Percentiles rank a stretch among this genome's conserved stretches.
Conservation (phyloP, 2,888 invertebrate genomes). For the Microchrysa polita region DNA sequence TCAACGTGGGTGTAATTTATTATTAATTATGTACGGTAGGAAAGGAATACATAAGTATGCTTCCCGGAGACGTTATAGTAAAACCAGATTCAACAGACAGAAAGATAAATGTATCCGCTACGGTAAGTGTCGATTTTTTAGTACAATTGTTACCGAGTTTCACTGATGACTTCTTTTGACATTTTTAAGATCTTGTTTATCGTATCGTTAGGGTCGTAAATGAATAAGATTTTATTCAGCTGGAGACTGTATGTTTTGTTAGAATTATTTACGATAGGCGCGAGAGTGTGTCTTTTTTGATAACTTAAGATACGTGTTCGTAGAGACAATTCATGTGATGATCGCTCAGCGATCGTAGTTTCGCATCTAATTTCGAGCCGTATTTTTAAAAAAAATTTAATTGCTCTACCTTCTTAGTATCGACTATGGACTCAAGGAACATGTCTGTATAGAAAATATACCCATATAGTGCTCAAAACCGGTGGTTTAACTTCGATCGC, state of each 20-base stretch:
- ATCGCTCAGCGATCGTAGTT: no score
- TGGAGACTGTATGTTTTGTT: not conserved
- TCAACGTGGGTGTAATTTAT: constrained; percentile 46
- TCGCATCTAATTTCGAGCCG: no score
- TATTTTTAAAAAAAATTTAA: no score
- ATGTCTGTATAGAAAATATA: no score
- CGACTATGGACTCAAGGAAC: no score
- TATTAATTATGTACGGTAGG: constrained; percentile 46
- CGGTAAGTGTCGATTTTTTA: constrained; percentile 31
- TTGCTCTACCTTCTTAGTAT: no score
- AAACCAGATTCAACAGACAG: constrained; percentile 23
- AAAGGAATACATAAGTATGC: constrained; percentile 34
- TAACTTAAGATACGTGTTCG: no score
- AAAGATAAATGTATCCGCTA: constrained; percentile 38
- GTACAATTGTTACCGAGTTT: constrained; percentile 16
- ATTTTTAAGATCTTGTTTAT: constrained; percentile 43
- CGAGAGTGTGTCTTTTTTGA: no score
- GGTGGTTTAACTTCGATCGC: no score
- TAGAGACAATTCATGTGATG: no score
- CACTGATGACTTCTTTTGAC: constrained; percentile 38
- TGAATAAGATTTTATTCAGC: constrained; percentile 14
- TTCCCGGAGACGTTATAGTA: not conserved
- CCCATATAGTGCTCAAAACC: no score
- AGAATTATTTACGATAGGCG: constrained; percentile 19
- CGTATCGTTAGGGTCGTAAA: constrained; percentile 14